Evolutionary conservation across 92 coral and sea anemone genomes (phyloP), one percentile per base, ranked within the genome.

Genomic region (Galaxea fascicularis): DNA sequence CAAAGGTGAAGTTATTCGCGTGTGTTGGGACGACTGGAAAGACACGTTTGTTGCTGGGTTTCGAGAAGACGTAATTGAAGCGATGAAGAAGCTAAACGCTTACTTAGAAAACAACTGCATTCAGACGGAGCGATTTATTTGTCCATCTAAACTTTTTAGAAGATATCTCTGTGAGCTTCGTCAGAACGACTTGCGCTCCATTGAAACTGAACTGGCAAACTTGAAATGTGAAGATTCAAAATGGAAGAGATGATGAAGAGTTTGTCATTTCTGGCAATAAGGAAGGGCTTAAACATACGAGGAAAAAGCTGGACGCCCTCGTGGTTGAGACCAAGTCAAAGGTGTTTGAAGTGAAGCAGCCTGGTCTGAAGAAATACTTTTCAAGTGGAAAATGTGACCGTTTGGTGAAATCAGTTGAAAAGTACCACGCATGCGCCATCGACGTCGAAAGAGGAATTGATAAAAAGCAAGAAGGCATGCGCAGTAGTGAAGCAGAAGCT

Each of bases 41-140:
- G 98, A 93, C 63, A 91, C 93, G 5, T 89, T 88, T 87, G 79
- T 93, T n/a, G 84, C 77, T 12, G 97, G 97, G 9, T 85, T 88
- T 24, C 76, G 78, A 30, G 88, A 89, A 51, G 89, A 90, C 45
- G 98, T 94, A 2, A 16, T 27, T 3, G 80, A 76, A 22, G 92
- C 88, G 9, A 35, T 83, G 68, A 85, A 87, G 65, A 77, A 64
- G 68, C 69, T 94, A 58, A 39, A 71, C 18, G 72, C 44, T 29
- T 94, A 89, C 62, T 66, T 92, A 12, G 95, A 92, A 27, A 85
- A 86, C 25, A 82, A 94, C 74, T 79, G 92, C 17, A 31, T 77
- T 11, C 64, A 85, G 51, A 58, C 87, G 6, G 95, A 86, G 45
- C 62, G 11, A 15, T 84, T 87, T 52, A 31, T 21, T 10, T 88